Conservation (phyloP, 2,113 vertebrate species). For the Corvus hawaiiensis region DNA sequence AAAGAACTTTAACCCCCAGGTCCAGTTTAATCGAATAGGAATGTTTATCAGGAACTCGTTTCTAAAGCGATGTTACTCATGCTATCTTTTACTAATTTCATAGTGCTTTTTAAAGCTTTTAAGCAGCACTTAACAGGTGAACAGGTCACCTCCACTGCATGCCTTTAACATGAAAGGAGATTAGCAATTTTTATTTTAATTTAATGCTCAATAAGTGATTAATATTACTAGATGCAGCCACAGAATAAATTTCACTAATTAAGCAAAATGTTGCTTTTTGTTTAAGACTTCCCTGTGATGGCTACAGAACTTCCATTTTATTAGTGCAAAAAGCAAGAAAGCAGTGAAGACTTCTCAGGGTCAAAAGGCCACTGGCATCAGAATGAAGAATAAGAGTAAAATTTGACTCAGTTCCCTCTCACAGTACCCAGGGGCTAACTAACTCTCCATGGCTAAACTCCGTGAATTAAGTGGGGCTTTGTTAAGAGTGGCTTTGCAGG, state of each 20-base stretch:
- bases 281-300: not conserved
- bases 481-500: not conserved
- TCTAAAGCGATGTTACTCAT: not conserved
- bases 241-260: not conserved
- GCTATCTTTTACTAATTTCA: not conserved
- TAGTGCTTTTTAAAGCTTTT: constrained; percentile 9
- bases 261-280: not conserved
- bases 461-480: fast-evolving
- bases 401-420: not conserved
- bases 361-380: not conserved
- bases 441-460: not conserved
- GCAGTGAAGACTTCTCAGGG: not conserved
- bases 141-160: not conserved
- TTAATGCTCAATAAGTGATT: not conserved
- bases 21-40: not conserved
- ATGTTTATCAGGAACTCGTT: not conserved
- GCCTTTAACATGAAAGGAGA: not conserved
- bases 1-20: not conserved
- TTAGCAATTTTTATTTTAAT: not conserved
- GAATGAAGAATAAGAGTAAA: not conserved
- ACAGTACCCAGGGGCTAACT: not conserved
- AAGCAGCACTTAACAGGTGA: not conserved
- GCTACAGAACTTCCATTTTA: not conserved
- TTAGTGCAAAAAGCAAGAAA: not conserved
- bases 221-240: not conserved